Evolutionary conservation across 1,140 invertebrate species (phyloP).

Genomic region (Patella vulgata): DNA sequence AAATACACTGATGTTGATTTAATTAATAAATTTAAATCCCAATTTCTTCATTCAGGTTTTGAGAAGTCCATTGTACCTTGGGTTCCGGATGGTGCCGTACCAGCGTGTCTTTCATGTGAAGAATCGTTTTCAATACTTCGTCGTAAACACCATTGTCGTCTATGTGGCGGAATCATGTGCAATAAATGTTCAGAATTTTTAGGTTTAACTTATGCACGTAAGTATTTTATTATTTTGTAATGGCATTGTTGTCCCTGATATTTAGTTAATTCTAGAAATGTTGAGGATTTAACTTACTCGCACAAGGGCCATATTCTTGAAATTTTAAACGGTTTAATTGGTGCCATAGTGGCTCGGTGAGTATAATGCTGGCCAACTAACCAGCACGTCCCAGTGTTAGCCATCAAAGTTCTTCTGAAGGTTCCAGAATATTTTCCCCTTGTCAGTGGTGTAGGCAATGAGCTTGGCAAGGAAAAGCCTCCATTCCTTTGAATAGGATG

Average conservation of each 20-base stretch:
- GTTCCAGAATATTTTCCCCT: too few relatives aligned
- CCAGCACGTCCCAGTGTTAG: too few relatives aligned
- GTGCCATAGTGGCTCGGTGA: too few relatives aligned
- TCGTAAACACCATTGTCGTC: constrained; percentile 93
- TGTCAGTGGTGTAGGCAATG: too few relatives aligned
- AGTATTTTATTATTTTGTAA: constrained; percentile 66
- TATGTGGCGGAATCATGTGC: constrained; percentile 96
- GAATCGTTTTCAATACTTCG: constrained; percentile 86
- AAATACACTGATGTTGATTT: too few relatives aligned
- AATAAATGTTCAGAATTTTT: constrained; percentile 92
- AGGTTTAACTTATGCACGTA: constrained; percentile 84
- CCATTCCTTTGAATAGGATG: too few relatives aligned
- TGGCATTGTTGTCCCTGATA: neutral
- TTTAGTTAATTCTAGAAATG: neutral
- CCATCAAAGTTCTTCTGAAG: too few relatives aligned
- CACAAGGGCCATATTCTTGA: constrained; percentile 1
- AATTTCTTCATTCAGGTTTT: constrained; percentile 69
- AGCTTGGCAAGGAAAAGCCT: too few relatives aligned
- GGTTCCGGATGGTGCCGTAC: constrained; percentile 90
- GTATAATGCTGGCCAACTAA: too few relatives aligned
- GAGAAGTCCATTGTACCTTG: constrained; percentile 88
- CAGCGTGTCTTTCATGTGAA: constrained; percentile 90
- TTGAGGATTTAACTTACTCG: neutral
- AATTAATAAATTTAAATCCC: too few relatives aligned
- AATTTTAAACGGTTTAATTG: too few relatives aligned